Base-by-base conservation (phyloP, 2,888 invertebrate species). In the Drosophila emarginata region DNA sequence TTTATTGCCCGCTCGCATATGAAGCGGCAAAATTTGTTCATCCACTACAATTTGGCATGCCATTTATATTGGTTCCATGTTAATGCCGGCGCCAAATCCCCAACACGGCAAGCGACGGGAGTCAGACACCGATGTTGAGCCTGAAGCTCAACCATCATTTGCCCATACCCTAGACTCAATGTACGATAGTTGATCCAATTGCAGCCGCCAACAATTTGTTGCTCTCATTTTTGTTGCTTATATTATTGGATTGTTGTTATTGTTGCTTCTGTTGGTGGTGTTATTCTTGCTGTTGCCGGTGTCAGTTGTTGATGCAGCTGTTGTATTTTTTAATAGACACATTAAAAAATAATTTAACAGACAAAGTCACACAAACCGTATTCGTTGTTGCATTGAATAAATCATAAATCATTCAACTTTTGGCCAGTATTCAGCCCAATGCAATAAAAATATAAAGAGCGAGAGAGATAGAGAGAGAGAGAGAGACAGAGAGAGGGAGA, bases 41-140 rank as follows among this genome's bases (percentile, higher is more conserved):
- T 88, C 85, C 89, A 83, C 85, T 87, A 76, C 87, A 88, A 87
- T 88, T 88, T 87, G 82, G 85, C 82, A 85, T 88, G 82, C 82
- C 87, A 83, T 88, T 83, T 83, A 87, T 88, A 88, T 83, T 88
- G 82, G 89, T 85, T 83, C 79, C 82, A 84, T 83, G 82, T 83
- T 83, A 83, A 83, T 83, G 79, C 89, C 66, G 64, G 63, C 76
- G 60, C 64, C 69, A 84, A 83, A 84, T 87, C 89, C 82, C 82
- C 77, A 68, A 71, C 84, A 82, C 72, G 68, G 71, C 79, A 64
- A 69, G 67, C 79, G 76, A 36, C 51, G 67, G 59, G 67, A 70
- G 63, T 67, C 54, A 67, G 67, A 36, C 32, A 52, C 40, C 36
- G 51, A 9, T 58, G 39, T 36, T 65, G 62, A 61, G 23, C 32